Evolutionary conservation across 1,140 invertebrate species (phyloP), one percentile per base, ranked within the genome.

Genomic region (Pomacea maculata): DNA sequence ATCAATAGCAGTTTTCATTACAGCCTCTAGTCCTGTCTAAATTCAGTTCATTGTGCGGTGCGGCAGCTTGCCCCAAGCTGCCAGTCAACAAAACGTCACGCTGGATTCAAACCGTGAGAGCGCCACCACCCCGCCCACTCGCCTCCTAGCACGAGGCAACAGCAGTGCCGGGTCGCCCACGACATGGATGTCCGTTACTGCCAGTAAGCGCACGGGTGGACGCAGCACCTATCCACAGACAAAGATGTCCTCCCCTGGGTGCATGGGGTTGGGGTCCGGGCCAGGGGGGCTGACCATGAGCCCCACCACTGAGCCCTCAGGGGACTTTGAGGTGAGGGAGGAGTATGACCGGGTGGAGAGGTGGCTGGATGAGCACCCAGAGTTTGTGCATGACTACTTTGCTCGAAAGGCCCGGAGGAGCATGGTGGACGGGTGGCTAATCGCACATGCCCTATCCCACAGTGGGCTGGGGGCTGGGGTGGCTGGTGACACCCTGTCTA

Each of bases 321-420:
- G 77, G 75, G 82, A 57, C 63, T 73, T 82, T 0, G 82, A 84
- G 45, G 21, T 70, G 19, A 68, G 78, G 3, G 88, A 89, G 78
- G 90, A 90, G 72, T 90, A 88, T 75, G 84, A 85, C 14, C 75
- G 83, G n/a, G 88, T 90, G 83, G 90, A 91, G 76, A 85, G 86
- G 82, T 99, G 97, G 97, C 94, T 99, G 74, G 97, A 99, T 92
- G 97, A 98, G 89, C 97, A 99, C 92, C 96, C 96, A 80, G 96
- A 97, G 89, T 99, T 98, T 91, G 95, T 96, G 79, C 95, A 97
- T 88, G 96, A 98, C 90, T 99, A 98, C 92, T 97, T 98, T 91
- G 94, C 97, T 86, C 96, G 97, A 90, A 98, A 98, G 93, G 97
- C 96, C 65, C 96, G 96, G 75, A 93, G 96, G 78, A 95, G 96